Conservation (phyloP, 2,888 invertebrate species). For the Ceramica pisi region DNA sequence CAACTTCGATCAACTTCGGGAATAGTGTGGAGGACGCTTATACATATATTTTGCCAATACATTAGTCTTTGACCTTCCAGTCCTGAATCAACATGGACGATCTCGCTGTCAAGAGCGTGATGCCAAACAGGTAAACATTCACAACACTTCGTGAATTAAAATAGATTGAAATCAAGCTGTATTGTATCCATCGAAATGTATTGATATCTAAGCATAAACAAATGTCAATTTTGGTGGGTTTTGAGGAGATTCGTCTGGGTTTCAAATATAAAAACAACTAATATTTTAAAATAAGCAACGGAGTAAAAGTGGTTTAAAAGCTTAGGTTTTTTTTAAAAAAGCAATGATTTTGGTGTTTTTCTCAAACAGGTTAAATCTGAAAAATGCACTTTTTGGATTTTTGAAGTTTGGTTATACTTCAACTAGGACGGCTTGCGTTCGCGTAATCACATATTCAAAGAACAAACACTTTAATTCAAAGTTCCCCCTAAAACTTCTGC, state of each 20-base stretch:
- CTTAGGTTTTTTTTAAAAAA: no score
- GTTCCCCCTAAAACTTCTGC: no score
- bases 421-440: no score
- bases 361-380: no score
- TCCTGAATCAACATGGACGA: constrained; percentile 28
- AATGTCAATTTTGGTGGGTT: neutral
- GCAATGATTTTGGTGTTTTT: no score
- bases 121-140: constrained; percentile 34
- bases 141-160: constrained; percentile 35
- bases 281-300: neutral
- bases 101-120: constrained; percentile 16
- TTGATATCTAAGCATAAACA: constrained; percentile 4
- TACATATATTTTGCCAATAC: constrained; percentile 30
- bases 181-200: constrained; percentile 8
- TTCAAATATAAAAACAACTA: neutral
- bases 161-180: constrained; percentile 40
- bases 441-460: no score
- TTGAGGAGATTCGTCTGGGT: neutral
- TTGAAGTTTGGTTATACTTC: no score
- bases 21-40: no score
- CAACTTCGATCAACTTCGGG: no score
- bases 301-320: no score
- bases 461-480: no score
- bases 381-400: no score
- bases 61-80: constrained; percentile 37